Evolutionary conservation across 2,888 invertebrate genomes (phyloP), one percentile per base, ranked within the genome.

Genomic region (Malacosoma neustria): DNA sequence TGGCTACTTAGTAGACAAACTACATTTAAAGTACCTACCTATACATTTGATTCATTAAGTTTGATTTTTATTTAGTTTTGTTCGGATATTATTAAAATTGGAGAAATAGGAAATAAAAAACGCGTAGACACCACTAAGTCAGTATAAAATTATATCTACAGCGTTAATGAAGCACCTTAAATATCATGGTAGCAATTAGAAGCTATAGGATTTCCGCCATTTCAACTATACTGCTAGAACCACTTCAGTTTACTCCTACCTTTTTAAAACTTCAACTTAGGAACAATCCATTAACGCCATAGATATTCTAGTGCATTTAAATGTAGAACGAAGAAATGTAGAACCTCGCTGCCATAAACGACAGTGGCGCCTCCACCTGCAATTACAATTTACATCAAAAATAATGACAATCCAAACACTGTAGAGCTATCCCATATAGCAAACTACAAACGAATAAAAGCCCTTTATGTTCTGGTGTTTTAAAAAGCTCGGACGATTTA

Each of bases 301-400:
- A 7, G 22, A 7, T 37, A 34, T 33, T 37, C 30, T 33, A 30
- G 29, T 35, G 41, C 55, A 56, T 60, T 70, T 48, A 61, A 67
- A 68, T 68, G 56, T 70, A 46, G 61, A 65, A 41, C 64, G 61
- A 40, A n/a, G n/a, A n/a, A n/a, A n/a, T n/a, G n/a, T n/a, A n/a
- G n/a, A 40, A 36, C 38, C 41, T 48, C 38, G 22, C 9, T 7
- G 22, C 22, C 46, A 35, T 38, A 50, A 53, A 49, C 45, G 54
- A 51, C 50, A 49, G 54, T 57, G 54, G 57, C 58, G 57, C 54
- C 51, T 44, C 45, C 47, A 46, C 40, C 47, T 36, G 50, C 52
- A 58, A 64, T 59, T 61, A 62, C 34, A 42, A 14, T 12, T 51
- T 43, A 46, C 54, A 55, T 60, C 50, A 49, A 54, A 58, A 58